phyloP scores from a whole-genome alignment of 2,113 vertebrate species.

The Rana temporaria region DNA sequence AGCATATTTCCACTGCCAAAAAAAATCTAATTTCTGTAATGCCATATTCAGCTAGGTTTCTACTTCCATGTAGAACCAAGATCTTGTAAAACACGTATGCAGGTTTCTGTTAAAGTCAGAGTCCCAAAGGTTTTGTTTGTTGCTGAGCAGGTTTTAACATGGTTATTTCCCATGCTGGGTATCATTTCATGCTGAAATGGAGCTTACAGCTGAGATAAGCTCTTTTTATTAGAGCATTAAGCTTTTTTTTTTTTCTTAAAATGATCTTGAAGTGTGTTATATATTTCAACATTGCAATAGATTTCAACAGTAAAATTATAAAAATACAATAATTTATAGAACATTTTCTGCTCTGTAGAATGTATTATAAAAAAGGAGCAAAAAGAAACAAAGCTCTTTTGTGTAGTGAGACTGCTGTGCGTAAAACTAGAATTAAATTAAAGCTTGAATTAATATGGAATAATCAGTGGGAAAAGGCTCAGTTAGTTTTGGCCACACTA shows the following conservation, averaged over 20 bases:
- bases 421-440: conserved; percentile 30
- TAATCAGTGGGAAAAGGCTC: neutral
- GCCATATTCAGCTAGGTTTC: neutral
- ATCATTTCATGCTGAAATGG: conserved; percentile 51
- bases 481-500: neutral
- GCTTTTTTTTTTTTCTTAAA: conserved; percentile 40
- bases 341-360: conserved; percentile 14
- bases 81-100: conserved; percentile 39
- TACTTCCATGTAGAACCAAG: conserved; percentile 2
- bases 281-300: conserved; percentile 24
- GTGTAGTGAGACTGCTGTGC: conserved; percentile 17
- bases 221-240: conserved; percentile 46
- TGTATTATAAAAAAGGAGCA: conserved; percentile 14
- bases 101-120: conserved; percentile 36
- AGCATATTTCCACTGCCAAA: neutral
- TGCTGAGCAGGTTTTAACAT: conserved; percentile 51
- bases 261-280: conserved; percentile 33
- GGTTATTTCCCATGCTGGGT: conserved; percentile 48
- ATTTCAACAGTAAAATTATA: conserved; percentile 31
- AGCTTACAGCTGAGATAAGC: conserved; percentile 53
- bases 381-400: conserved; percentile 35
- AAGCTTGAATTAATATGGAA: conserved; percentile 37
- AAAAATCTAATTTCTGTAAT: neutral
- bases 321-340: conserved; percentile 43
- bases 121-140: conserved; percentile 50